Base-by-base conservation (phyloP, 2,797 vertebrate genomes). In the Diplodus puntazzo region DNA sequence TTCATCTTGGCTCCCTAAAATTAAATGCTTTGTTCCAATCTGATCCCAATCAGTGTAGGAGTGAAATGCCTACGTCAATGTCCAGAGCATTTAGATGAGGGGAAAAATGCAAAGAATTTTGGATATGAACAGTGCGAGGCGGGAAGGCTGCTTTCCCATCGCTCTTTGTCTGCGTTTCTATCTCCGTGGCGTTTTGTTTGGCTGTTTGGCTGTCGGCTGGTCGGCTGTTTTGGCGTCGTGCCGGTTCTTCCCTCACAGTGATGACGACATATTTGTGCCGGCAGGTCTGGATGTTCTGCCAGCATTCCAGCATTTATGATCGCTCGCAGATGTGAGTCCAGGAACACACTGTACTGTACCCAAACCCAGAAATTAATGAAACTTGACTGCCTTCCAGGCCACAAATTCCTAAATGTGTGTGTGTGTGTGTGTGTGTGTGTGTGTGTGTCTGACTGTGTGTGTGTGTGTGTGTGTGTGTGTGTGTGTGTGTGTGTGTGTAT, bases 231-330 rank as follows among this genome's bases (percentile, higher is more conserved):
- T 94, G 93, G 93, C 90, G 72, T 3, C 0, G 63, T 67, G 92
- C 94, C 95, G 91, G 82, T 89, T 91, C 96, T 96, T 95, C 96
- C 96, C 97, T 96, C 96, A 94, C 96, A 96, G 94, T 95, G 96
- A 97, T 99, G 98, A 96, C 95, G 95, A 98, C 97, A 98, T 96
- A 94, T 96, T 96, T 97, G 96, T 97, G 97, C 97, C 96, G 96
- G 97, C 97, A 97, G 98, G 97, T 97, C 98, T 98, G 96, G 96
- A 98, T 98, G 98, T 99, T 97, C 98, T 98, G 98, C 98, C 98
- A 99, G 97, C 96, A 97, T 98, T 98, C 97, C 97, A 96, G 96
- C 96, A 96, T 98, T 99, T 98, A 98, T 99, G 97, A 98, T 98
- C 95, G 95, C 96, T 98, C 96, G 97, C 98, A 99, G 98, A 99